A percentile compares a stretch with the other conserved stretches of the same genome.
Conservation (phyloP, 2,113 vertebrate genomes). For the Bungarus multicinctus region DNA sequence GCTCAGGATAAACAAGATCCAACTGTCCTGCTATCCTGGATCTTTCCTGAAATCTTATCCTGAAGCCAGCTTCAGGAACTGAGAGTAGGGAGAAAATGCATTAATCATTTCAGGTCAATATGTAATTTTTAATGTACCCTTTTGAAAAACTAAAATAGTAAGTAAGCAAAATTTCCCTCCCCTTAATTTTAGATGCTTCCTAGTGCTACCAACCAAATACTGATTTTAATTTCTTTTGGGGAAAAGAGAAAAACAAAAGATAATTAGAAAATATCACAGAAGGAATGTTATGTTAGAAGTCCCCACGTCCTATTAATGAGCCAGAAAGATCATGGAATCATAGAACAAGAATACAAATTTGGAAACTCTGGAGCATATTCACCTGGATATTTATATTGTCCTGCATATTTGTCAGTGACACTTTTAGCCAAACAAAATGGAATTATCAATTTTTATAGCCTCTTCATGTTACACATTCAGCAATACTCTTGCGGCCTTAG, state of each 20-base stretch:
- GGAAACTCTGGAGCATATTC: not conserved
- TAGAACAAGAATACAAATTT: not conserved
- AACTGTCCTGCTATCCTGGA: not conserved
- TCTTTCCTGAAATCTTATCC: too few relatives aligned
- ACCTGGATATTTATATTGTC: not conserved
- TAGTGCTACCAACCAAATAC: not conserved
- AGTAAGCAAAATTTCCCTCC: not conserved
- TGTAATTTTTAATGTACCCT: not conserved
- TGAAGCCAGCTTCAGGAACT: not conserved
- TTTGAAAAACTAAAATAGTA: not conserved
- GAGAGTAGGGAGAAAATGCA: not conserved
- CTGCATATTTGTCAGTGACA: not conserved
- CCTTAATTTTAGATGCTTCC: not conserved
- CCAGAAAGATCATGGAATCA: not conserved
- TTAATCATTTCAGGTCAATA: not conserved
- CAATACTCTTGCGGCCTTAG: not conserved
- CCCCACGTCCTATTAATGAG: not conserved
- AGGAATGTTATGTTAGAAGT: not conserved
- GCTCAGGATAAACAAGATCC: not conserved
- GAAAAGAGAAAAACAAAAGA: not conserved
- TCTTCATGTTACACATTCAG: not conserved
- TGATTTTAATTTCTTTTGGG: not conserved
- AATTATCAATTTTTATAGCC: not conserved
- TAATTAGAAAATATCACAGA: not conserved
- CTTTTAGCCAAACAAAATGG: not conserved